Evolutionary conservation across 1,140 invertebrate species (phyloP), one percentile per base, ranked within the genome.

Genomic region (Colletes gigas): DNA sequence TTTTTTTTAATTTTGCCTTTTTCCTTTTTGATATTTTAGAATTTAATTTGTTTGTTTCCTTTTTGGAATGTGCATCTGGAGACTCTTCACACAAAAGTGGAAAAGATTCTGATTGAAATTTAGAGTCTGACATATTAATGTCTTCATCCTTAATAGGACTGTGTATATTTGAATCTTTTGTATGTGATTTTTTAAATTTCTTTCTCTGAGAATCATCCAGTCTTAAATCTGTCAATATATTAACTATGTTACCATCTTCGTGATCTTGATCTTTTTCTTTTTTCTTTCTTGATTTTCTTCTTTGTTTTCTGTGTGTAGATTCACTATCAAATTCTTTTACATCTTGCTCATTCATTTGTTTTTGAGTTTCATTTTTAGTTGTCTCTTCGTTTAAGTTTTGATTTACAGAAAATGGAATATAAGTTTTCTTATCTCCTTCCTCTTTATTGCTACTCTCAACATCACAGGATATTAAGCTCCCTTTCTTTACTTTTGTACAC

Each of bases 11-110:
- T 47, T 81, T 79, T 41, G 69, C 76, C 19, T 50, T 78, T 59
- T 90, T 91, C n/a, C 82, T 89, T 47, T 83, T 84, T 12, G 39
- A 54, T n/a, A 88, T 85, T 54, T 60, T 84, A 19, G 14, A 0
- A 84, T 89, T 89, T 41, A 88, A 73, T 69, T 50, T 41, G 6
- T 73, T n/a, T 17, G 72, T 30, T 8, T 73, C 62, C 1, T 30
- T 47, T 55, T 21, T 72, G 0, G 15, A 10, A 50, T 80, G 14
- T 52, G n/a, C 12, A 17, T 70, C 21, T 39, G 21, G 0, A 8
- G 14, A 9, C 1, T 55, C 2, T 19, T 19, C 8, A 21, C 9
- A 1, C 4, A 39, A 3, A 54, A 17, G 7, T 17, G 30, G 15
- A 63, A 6, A n/a, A 21, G 47, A 7, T n/a, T 72, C 19, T 73